Base-by-base conservation (phyloP, 2,888 invertebrate species). In the Brassicogethes aeneus region DNA sequence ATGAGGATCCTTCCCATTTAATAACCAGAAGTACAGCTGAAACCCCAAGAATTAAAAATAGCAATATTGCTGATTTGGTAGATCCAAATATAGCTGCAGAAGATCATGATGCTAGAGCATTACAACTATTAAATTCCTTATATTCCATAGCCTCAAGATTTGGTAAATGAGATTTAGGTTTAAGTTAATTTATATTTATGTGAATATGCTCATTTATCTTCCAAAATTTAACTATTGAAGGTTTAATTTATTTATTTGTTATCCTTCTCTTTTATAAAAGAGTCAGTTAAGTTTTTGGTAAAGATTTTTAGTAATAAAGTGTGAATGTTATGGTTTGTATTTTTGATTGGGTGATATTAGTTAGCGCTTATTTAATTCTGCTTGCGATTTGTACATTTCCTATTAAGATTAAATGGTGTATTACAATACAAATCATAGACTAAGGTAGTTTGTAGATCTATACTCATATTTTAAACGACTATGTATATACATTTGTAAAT, bases 101-200 rank as follows among this genome's bases (percentile, higher is more conserved):
- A 12, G 61, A 75, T 39, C 79, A 88, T 10, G 88, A 89, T 57
- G 79, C 80, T 15, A 75, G 89, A 64, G 89, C 89, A 10, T 70
- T 90, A 55, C 87, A 89, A 67, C 70, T 90, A 52, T 75, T 90
- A 60, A 80, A 85, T 69, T 87, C 89, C 47, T 71, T 90, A 42
- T 90, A 89, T 68, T 80, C 85, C 47, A 80, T 90, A 62, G 88
- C 89, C 41, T 85, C 88, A 14, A 80, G 82, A 69, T 88, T 87
- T 78, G 86, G 86, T 55, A 76, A 74, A 70, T 71, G 69, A n/a
- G n/a, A n/a, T n/a, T n/a, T n/a, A n/a, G n/a, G n/a, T n/a, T n/a
- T n/a, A n/a, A 61, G 66, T 51, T 40, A 23, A 23, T 23, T 23
- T 5, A 23, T 23, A 23, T 7, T 7, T 23, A n/a, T 23, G 23